Evolutionary conservation across 2,113 vertebrate genomes (phyloP).

Genomic region (Pelvicachromis taeniatus): DNA sequence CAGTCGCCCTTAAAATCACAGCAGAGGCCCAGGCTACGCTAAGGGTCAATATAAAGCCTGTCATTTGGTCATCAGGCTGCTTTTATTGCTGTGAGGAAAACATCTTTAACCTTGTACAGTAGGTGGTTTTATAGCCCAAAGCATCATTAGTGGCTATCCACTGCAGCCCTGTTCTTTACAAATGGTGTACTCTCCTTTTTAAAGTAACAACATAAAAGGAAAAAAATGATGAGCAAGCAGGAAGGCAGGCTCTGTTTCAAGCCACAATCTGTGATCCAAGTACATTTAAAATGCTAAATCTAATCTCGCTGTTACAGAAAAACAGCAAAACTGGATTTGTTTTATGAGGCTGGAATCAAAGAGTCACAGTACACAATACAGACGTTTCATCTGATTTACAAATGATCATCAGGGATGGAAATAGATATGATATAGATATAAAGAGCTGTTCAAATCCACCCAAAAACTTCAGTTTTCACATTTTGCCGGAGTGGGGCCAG

Average conservation of each 20-base stretch:
- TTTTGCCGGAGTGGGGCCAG: not conserved
- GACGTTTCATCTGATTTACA: not conserved
- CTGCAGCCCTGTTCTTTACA: not conserved
- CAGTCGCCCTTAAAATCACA: conserved; percentile 24
- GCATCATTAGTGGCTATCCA: not conserved
- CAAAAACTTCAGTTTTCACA: not conserved
- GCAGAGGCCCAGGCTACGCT: not conserved
- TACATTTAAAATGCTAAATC: not conserved
- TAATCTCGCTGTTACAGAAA: not conserved
- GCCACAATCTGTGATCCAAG: not conserved
- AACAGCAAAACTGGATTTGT: not conserved
- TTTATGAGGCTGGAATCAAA: not conserved
- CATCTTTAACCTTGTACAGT: not conserved
- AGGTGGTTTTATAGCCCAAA: not conserved
- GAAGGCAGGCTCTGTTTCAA: not conserved
- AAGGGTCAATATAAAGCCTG: not conserved
- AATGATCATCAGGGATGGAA: not conserved
- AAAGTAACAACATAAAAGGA: not conserved
- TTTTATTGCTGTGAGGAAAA: not conserved
- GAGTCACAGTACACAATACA: not conserved
- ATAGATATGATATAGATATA: too few species aligned
- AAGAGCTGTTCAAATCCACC: not conserved
- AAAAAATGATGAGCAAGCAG: not conserved
- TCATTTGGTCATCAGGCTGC: not conserved
- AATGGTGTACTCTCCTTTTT: not conserved